Percentiles rank a stretch among this genome's conserved stretches.
Conservation (phyloP, 2,113 vertebrate species). For the Brachypteracias leptosomus region DNA sequence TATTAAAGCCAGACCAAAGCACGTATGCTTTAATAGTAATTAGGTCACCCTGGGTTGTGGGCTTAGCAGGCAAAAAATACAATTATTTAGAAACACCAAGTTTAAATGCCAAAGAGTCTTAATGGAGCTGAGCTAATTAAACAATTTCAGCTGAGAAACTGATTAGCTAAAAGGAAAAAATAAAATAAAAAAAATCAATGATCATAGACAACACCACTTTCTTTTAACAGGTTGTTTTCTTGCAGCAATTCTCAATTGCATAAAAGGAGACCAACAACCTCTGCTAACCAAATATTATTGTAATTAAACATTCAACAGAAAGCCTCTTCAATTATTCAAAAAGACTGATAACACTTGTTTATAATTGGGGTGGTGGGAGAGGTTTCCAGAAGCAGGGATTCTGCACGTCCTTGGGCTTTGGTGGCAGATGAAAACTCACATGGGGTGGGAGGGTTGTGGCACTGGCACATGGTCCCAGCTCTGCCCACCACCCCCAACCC, state of each 20-base stretch:
- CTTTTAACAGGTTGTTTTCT: constrained; percentile 35
- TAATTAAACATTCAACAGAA: constrained; percentile 71
- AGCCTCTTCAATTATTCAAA: constrained; percentile 69
- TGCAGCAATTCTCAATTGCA: constrained; percentile 23
- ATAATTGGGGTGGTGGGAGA: constrained; percentile 46
- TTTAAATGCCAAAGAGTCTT: constrained; percentile 64
- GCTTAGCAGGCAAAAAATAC: constrained; percentile 65
- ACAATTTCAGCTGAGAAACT: constrained; percentile 56
- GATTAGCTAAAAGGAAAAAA: constrained; percentile 46
- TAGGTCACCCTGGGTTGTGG: constrained; percentile 58
- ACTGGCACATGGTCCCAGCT: background rate
- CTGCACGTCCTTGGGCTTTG: accelerated
- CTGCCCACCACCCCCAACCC: background rate
- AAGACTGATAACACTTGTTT: constrained; percentile 51
- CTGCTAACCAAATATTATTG: constrained; percentile 69
- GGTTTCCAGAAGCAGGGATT: constrained; percentile 30
- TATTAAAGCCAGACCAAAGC: constrained; percentile 45
- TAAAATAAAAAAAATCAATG: constrained; percentile 29
- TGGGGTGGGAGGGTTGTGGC: accelerated
- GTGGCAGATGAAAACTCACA: background rate
- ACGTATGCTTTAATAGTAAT: constrained; percentile 46
- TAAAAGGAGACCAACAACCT: constrained; percentile 42
- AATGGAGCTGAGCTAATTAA: constrained; percentile 70
- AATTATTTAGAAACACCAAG: constrained; percentile 69
- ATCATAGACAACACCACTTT: constrained; percentile 44